A percentile compares a stretch with the other conserved stretches of the same genome.
Evolutionary conservation across 2,888 invertebrate genomes (phyloP).

Genomic region (Prenolepis imparis): DNA sequence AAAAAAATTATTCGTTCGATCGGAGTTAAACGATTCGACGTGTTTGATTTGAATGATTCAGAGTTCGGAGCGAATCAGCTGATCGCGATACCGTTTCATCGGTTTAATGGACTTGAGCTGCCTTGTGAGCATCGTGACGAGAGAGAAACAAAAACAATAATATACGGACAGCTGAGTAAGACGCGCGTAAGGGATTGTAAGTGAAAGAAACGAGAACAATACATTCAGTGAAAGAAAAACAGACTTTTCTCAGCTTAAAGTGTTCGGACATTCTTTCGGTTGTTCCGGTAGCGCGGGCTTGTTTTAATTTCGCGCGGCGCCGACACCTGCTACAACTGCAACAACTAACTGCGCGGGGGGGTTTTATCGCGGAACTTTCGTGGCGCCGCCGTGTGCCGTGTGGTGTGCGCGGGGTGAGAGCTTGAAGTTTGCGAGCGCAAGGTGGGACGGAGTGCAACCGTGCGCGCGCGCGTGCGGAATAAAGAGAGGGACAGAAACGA

Average conservation of each 20-base stretch:
- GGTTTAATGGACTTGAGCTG: conserved; percentile 63
- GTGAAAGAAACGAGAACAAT: background rate
- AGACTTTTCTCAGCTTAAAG: background rate
- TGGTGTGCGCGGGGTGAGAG: conserved; percentile 65
- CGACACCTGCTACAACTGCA: conserved; percentile 64
- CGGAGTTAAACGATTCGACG: background rate
- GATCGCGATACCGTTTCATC: conserved; percentile 67
- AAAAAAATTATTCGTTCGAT: background rate
- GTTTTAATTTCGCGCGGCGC: conserved; percentile 55
- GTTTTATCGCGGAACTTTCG: conserved; percentile 68
- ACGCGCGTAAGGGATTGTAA: background rate
- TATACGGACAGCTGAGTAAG: conserved; percentile 27
- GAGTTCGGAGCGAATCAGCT: conserved; percentile 65
- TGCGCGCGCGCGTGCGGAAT: conserved; percentile 51
- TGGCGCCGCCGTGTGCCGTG: conserved; percentile 67
- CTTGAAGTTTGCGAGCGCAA: conserved; percentile 68
- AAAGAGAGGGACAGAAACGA: conserved; percentile 35
- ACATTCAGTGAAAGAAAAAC: background rate
- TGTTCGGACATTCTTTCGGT: background rate
- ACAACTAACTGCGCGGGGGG: conserved; percentile 65
- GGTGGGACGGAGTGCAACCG: conserved; percentile 59
- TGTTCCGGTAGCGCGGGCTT: conserved; percentile 42
- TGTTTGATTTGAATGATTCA: conserved; percentile 37
- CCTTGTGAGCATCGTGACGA: conserved; percentile 52
- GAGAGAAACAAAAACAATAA: background rate